Evolutionary conservation across 2,113 vertebrate species (phyloP).

Genomic region (Eurystomus gularis): DNA sequence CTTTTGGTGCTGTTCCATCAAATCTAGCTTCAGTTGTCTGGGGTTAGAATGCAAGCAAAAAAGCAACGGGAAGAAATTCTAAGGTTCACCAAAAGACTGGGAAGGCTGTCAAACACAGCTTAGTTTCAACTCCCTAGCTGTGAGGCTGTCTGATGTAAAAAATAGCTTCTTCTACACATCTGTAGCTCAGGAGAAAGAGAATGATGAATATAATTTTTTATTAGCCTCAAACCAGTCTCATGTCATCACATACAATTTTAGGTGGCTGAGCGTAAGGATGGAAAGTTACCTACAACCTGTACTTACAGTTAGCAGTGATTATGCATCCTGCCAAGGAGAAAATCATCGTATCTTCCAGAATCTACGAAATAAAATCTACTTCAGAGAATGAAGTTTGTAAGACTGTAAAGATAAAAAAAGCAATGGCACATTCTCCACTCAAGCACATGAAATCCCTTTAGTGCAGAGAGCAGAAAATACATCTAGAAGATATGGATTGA

Average conservation of each 20-base stretch:
- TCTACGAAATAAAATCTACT: slow-evolving; percentile 77
- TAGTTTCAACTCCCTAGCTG: slow-evolving; percentile 40
- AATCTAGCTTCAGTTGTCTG: neutral
- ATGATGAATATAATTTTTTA: neutral
- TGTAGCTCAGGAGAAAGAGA: slow-evolving; percentile 17
- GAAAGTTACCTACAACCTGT: neutral
- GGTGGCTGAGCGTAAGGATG: neutral
- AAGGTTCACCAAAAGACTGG: neutral
- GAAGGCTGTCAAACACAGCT: slow-evolving; percentile 25
- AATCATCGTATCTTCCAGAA: slow-evolving; percentile 96
- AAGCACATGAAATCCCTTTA: slow-evolving; percentile 16
- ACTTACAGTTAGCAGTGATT: slow-evolving; percentile 94
- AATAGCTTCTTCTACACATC: neutral
- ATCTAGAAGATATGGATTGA: neutral
- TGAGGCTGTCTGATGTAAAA: slow-evolving; percentile 13
- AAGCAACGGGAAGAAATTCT: slow-evolving; percentile 17
- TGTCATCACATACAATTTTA: neutral
- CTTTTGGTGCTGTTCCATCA: neutral
- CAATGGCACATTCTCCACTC: slow-evolving; percentile 3
- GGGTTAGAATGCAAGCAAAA: neutral
- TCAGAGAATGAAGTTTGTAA: slow-evolving; percentile 41
- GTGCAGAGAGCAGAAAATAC: slow-evolving; percentile 4
- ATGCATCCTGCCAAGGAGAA: slow-evolving; percentile 91
- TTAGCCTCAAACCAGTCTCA: neutral
- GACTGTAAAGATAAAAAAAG: slow-evolving; percentile 1